Evolutionary conservation across 1,140 invertebrate species (phyloP).

Genomic region (Drosophila biarmipes): DNA sequence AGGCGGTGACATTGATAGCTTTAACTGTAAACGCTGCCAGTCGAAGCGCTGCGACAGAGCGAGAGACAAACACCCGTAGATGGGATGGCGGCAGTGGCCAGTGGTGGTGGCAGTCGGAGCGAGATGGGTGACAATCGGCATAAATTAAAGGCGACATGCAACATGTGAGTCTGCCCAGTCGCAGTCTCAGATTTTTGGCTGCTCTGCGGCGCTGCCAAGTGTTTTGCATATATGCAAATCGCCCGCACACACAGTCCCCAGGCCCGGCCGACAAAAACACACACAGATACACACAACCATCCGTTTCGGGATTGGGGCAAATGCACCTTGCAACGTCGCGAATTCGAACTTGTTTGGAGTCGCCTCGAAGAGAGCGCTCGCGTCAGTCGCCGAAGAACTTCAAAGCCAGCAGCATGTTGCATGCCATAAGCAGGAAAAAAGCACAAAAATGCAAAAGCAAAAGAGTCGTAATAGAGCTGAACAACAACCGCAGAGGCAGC

Average conservation of each 20-base stretch:
- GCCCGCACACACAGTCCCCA: slow-evolving; percentile 22
- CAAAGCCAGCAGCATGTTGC: slow-evolving; percentile 69
- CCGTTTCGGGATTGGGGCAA: slow-evolving; percentile 33
- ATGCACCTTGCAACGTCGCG: slow-evolving; percentile 75
- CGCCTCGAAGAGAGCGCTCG: slow-evolving; percentile 13
- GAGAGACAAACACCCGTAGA: slow-evolving; percentile 4
- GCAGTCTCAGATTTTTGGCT: slow-evolving; percentile 61
- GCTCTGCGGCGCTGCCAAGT: slow-evolving; percentile 50
- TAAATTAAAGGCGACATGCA: slow-evolving; percentile 76
- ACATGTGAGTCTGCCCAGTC: slow-evolving; percentile 65
- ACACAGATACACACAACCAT: slow-evolving; percentile 19
- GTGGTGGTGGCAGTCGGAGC: slow-evolving; percentile 4
- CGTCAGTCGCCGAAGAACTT: slow-evolving; percentile 22
- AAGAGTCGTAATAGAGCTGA: slow-evolving; percentile 5
- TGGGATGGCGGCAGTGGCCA: slow-evolving; percentile 1
- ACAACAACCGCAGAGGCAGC: slow-evolving; percentile 26
- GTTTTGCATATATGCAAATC: slow-evolving; percentile 80
- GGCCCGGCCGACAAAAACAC: slow-evolving; percentile 14
- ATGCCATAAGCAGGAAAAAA: slow-evolving; percentile 59
- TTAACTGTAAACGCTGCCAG: slow-evolving; percentile 66
- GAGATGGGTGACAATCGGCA: slow-evolving; percentile 50
- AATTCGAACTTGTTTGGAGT: slow-evolving; percentile 82
- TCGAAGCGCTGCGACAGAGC: slow-evolving; percentile 15
- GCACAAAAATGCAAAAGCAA: slow-evolving; percentile 17
- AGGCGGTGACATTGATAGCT: slow-evolving; percentile 77